These are phyloP conservation scores for Heliothis virescens DNA, from an alignment of 1,140 invertebrate species.

Conservation along the genomic window DNA sequence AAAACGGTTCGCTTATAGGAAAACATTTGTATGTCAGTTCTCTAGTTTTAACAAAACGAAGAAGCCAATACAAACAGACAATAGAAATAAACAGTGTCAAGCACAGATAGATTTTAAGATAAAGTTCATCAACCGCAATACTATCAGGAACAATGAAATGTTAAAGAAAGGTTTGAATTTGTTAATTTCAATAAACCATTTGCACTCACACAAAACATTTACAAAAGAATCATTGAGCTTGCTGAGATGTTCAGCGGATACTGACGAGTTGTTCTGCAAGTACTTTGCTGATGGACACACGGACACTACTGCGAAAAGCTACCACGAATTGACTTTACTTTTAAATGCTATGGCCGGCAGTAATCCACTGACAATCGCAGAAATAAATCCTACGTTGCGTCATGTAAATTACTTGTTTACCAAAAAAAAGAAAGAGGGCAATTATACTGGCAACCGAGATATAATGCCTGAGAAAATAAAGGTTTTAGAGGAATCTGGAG, in stretches of 20 bases:
- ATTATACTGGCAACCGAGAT: not conserved
- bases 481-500: not conserved
- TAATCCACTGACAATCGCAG: not conserved
- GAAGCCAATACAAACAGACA: too few species aligned
- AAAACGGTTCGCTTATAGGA: conserved; percentile 40
- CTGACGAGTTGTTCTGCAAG: conserved; percentile 4
- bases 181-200: conserved; percentile 49
- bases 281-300: conserved; percentile 2
- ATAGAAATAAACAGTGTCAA: not conserved
- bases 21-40: not conserved
- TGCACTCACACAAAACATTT: conserved; percentile 48
- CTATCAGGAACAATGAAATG: conserved; percentile 45
- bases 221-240: not conserved
- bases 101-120: conserved; percentile 30
- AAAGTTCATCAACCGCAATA: conserved; percentile 36
- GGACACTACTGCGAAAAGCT: not conserved
- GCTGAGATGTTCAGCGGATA: conserved; percentile 11
- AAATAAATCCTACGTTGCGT: not conserved
- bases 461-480: not conserved
- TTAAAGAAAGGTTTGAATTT: conserved; percentile 52
- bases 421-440: not conserved
- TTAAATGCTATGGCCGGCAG: not conserved
- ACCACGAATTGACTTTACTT: conserved; percentile 1
- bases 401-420: conserved; percentile 2
- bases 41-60: conserved; percentile 18